Percentiles rank a stretch among this genome's conserved stretches.
Evolutionary conservation across 2,888 invertebrate genomes (phyloP).

Genomic region (Axea sp.): DNA sequence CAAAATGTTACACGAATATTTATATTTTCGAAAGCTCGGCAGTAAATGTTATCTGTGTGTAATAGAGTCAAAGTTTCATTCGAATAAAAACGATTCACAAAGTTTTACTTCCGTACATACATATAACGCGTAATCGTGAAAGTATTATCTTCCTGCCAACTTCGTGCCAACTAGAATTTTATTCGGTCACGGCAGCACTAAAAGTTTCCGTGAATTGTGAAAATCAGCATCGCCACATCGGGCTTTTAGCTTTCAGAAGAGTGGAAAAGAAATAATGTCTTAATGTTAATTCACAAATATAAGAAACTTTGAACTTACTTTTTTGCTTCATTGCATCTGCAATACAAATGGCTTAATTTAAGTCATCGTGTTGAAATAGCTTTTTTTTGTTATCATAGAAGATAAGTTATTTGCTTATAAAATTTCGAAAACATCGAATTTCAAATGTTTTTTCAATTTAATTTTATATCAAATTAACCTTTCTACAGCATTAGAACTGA

Average conservation of each 20-base stretch:
- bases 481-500: no score
- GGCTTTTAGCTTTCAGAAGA: constrained; percentile 51
- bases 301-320: constrained; percentile 23
- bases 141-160: constrained; percentile 62
- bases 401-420: no score
- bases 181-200: constrained; percentile 60
- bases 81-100: constrained; percentile 58
- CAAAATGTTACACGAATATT: constrained; percentile 21
- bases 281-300: constrained; percentile 54
- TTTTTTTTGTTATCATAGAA: background rate
- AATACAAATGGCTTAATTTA: constrained; percentile 39
- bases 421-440: no score
- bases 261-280: constrained; percentile 55
- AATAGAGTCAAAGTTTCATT: constrained; percentile 54
- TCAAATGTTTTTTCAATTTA: no score
- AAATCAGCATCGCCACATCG: constrained; percentile 61
- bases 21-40: constrained; percentile 42
- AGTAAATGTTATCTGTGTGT: constrained; percentile 48
- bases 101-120: constrained; percentile 59
- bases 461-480: no score
- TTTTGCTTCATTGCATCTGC: constrained; percentile 20
- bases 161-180: constrained; percentile 62
- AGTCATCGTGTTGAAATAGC: constrained; percentile 10
- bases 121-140: constrained; percentile 60
- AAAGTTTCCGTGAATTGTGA: constrained; percentile 62